phyloP scores from a whole-genome alignment of 2,888 invertebrate genomes.

The Hypolimnas misippus region DNA sequence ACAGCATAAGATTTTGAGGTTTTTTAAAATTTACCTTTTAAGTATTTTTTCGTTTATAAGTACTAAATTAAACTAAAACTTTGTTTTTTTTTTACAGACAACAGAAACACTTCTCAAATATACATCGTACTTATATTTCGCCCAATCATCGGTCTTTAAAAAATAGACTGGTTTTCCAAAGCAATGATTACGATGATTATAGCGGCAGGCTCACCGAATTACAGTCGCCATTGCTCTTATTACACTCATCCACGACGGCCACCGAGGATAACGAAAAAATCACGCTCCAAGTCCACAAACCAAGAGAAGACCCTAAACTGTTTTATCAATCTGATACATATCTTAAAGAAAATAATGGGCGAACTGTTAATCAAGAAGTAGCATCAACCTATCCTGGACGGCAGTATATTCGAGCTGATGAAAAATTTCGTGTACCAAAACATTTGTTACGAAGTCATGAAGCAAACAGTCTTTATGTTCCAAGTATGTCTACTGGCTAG shows the following conservation, averaged over 20 bases:
- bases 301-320: slow-evolving; percentile 72
- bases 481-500: neutral
- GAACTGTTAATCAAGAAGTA: slow-evolving; percentile 64
- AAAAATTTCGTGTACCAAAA: slow-evolving; percentile 40
- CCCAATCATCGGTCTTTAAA: slow-evolving; percentile 53
- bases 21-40: too few relatives aligned
- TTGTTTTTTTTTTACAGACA: slow-evolving; percentile 9
- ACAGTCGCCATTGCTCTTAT: slow-evolving; percentile 55
- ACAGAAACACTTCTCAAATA: neutral
- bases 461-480: slow-evolving; percentile 42
- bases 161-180: slow-evolving; percentile 47
- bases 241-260: slow-evolving; percentile 53
- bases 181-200: slow-evolving; percentile 72
- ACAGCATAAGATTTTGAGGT: too few relatives aligned
- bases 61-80: too few relatives aligned
- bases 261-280: slow-evolving; percentile 45
- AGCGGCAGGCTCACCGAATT: slow-evolving; percentile 61
- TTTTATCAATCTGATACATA: slow-evolving; percentile 77
- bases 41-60: too few relatives aligned
- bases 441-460: slow-evolving; percentile 46
- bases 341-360: slow-evolving; percentile 65
- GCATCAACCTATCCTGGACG: slow-evolving; percentile 64
- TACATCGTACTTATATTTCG: slow-evolving; percentile 32
- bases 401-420: slow-evolving; percentile 59
- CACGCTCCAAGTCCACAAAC: slow-evolving; percentile 62